Conservation (phyloP, 2,888 invertebrate species). For the Volucella inanis region DNA sequence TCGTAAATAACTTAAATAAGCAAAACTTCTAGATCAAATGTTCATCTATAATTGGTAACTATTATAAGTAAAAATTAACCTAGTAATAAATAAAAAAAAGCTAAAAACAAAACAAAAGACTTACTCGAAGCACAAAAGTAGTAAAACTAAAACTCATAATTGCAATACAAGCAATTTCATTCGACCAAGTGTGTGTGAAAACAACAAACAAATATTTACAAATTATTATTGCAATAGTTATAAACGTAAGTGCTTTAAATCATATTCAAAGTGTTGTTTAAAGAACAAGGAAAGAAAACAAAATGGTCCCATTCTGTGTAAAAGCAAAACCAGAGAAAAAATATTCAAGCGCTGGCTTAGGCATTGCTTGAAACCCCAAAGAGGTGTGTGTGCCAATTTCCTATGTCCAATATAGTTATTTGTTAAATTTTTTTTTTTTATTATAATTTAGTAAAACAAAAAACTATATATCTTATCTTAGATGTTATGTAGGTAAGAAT, state of each 20-base stretch:
- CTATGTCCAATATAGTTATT: constrained; percentile 57
- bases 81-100: constrained; percentile 19
- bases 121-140: constrained; percentile 61
- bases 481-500: constrained; percentile 39
- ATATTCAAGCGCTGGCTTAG: constrained; percentile 34
- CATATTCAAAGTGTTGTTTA: constrained; percentile 38
- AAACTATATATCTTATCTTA: constrained; percentile 38
- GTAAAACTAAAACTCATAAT: constrained; percentile 25
- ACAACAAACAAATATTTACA: constrained; percentile 28
- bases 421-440: constrained; percentile 36
- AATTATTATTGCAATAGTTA: constrained; percentile 43
- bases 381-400: constrained; percentile 68
- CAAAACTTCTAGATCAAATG: constrained; percentile 7
- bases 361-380: constrained; percentile 48
- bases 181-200: constrained; percentile 42
- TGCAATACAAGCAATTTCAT: constrained; percentile 51
- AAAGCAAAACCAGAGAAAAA: constrained; percentile 13
- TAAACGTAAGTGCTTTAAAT: constrained; percentile 56
- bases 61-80: constrained; percentile 23
- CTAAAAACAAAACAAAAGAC: constrained; percentile 21
- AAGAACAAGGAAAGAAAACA: constrained; percentile 1
- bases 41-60: constrained; percentile 7
- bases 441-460: constrained; percentile 35
- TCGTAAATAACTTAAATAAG: constrained; percentile 15
- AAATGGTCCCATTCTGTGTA: constrained; percentile 19